Evolutionary conservation across 2,888 invertebrate genomes (phyloP).

Genomic region (Empis stercorea): DNA sequence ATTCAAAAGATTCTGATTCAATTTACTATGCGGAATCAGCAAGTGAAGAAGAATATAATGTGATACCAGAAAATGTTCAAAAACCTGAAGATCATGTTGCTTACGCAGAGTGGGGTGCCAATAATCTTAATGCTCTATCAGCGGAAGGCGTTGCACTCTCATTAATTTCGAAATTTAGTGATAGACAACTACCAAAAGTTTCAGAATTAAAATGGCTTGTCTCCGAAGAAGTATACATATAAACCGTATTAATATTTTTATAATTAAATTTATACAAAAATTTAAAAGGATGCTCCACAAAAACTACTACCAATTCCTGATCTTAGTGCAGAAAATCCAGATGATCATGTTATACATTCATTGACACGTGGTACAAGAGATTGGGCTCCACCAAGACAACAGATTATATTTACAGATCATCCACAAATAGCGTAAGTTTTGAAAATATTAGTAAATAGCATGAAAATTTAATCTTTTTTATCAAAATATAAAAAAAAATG

Average conservation of each 20-base stretch:
- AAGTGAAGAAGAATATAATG: not conserved
- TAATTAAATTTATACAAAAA: not conserved
- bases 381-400: conserved; percentile 75
- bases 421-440: conserved; percentile 37
- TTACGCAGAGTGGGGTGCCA: conserved; percentile 25
- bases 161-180: conserved; percentile 60
- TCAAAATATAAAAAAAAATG: conserved; percentile 7
- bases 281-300: conserved; percentile 57
- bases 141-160: conserved; percentile 71
- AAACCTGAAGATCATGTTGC: conserved; percentile 19
- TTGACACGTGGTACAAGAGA: conserved; percentile 59
- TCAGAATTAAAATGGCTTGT: conserved; percentile 71
- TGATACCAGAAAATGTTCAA: not conserved
- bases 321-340: conserved; percentile 46
- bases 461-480: not conserved
- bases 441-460: conserved; percentile 20
- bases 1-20: not conserved
- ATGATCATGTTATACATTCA: conserved; percentile 39
- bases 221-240: conserved; percentile 40
- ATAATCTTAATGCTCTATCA: conserved; percentile 41
- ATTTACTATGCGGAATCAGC: not conserved
- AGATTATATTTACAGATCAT: conserved; percentile 70
- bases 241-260: not conserved
- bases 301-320: conserved; percentile 62
- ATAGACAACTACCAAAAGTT: conserved; percentile 61